These are phyloP conservation scores for Caenorhabditis macrosperma DNA, from an alignment of 2,888 invertebrate species.

Conservation along the genomic window DNA sequence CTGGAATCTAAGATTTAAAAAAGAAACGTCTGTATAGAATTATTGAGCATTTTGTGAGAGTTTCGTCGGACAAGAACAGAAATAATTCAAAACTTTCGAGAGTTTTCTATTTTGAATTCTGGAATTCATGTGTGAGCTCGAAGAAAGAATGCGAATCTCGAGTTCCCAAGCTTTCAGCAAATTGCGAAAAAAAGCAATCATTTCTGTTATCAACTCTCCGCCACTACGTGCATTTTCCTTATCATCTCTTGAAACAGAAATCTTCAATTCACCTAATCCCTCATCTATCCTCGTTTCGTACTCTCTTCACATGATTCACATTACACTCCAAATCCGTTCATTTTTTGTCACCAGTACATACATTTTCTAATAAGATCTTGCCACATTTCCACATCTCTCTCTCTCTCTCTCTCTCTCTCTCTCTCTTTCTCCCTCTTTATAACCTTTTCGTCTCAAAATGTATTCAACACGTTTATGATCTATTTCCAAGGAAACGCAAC, in stretches of 20 bases:
- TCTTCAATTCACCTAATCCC: background rate
- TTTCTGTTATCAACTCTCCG: background rate
- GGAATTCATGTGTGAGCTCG: background rate
- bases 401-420: too few species aligned
- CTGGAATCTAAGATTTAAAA: too few species aligned
- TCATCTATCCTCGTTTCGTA: background rate
- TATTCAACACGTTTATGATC: background rate
- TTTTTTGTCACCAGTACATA: background rate
- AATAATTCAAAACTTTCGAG: too few species aligned
- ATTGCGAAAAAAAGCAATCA: background rate
- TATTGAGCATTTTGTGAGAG: too few species aligned
- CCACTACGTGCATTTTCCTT: background rate
- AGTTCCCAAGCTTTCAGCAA: too few species aligned
- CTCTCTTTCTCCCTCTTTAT: background rate
- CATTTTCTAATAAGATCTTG: background rate
- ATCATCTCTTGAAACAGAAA: background rate
- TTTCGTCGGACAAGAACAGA: too few species aligned
- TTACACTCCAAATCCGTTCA: conserved; percentile 8
- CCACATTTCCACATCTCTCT: too few species aligned
- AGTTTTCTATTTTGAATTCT: too few species aligned
- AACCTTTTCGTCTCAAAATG: background rate
- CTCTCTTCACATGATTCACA: background rate
- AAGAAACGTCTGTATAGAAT: too few species aligned
- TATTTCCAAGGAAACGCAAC: background rate
- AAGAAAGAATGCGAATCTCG: background rate